Evolutionary conservation across 2,888 invertebrate genomes (phyloP), one percentile per base, ranked within the genome.

Genomic region (Drosophila emarginata): DNA sequence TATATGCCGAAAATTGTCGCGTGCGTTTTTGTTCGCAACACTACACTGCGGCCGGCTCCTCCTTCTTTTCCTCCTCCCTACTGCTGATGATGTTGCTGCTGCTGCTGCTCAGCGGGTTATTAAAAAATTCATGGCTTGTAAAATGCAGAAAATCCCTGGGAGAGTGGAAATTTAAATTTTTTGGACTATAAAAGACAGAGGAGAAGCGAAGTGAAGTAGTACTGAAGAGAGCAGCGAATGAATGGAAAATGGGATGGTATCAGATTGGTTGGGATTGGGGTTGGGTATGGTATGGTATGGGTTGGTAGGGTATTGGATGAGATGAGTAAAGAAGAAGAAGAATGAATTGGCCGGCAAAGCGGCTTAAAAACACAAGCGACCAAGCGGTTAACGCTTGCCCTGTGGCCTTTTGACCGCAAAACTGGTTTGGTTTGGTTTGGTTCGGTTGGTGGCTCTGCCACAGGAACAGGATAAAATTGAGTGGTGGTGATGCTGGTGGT

Each of bases 61-160:
- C 1, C 32, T 2, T 32, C 32, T 9, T 9, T 18, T 2, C 32
- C 9, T 32, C 32, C 32, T 9, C 28, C 40, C 40, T 18, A 7
- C 36, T 36, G 40, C 40, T 45, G 40, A 15, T 37, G 37, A n/a
- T 37, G 7, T 9, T 32, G 2, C 32, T 32, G 15, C 15, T 45
- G 18, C 3, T 18, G 15, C 40, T 32, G 61, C 51, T 50, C 52
- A 37, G 26, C 56, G 77, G 62, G 79, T 80, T 86, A 83, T 80
- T 87, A 83, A 86, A 83, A 87, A 83, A 83, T 83, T 86, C 82
- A 87, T 83, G 79, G 72, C 88, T 87, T 87, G 86, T 87, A 87
- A 83, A 83, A 83, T 88, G 76, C 80, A 69, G 73, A 86, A 82
- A 86, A 83, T 83, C 83, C 88, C 80, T 76, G 45, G 69, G 64